A percentile compares a stretch with the other conserved stretches of the same genome.
phyloP scores from a whole-genome alignment of 2,113 vertebrate genomes.

The Donacobius atricapilla region DNA sequence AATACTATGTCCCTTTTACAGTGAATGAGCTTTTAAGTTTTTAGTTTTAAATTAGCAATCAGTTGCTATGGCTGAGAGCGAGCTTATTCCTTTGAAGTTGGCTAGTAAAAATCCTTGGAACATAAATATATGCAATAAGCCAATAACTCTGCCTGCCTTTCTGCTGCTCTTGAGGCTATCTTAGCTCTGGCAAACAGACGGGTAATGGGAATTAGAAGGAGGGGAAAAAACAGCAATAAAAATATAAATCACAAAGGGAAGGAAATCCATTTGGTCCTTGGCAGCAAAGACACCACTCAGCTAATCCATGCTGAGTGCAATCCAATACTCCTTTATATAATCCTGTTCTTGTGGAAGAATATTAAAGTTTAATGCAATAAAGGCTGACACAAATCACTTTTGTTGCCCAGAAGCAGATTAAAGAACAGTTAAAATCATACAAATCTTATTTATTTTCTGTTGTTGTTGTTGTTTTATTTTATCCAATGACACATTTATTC shows the following conservation, averaged over 20 bases:
- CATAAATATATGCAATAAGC: constrained; percentile 73
- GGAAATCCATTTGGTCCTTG: constrained; percentile 80
- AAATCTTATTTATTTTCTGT: constrained; percentile 75
- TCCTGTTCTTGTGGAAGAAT: constrained; percentile 79
- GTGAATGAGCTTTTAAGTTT: constrained; percentile 35
- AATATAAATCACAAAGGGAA: constrained; percentile 83
- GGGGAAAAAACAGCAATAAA: constrained; percentile 72
- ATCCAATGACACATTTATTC: constrained; percentile 70
- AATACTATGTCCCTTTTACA: background rate
- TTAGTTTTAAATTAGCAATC: constrained; percentile 38
- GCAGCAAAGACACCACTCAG: constrained; percentile 73
- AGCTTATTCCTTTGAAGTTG: constrained; percentile 48
- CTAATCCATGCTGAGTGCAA: constrained; percentile 83
- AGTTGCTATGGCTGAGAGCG: constrained; percentile 15
- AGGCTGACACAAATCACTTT: constrained; percentile 81
- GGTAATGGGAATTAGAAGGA: constrained; percentile 77
- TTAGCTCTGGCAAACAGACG: constrained; percentile 73
- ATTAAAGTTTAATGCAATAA: constrained; percentile 87
- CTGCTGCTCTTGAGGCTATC: constrained; percentile 68
- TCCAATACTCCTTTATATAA: constrained; percentile 83
- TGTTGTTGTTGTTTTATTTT: constrained; percentile 63
- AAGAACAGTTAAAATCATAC: constrained; percentile 80
- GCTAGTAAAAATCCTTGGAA: constrained; percentile 63
- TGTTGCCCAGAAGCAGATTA: constrained; percentile 82
- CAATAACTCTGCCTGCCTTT: constrained; percentile 70